These are phyloP conservation scores for Philereme transversata DNA, from an alignment of 2,888 invertebrate species.

Conservation along the genomic window DNA sequence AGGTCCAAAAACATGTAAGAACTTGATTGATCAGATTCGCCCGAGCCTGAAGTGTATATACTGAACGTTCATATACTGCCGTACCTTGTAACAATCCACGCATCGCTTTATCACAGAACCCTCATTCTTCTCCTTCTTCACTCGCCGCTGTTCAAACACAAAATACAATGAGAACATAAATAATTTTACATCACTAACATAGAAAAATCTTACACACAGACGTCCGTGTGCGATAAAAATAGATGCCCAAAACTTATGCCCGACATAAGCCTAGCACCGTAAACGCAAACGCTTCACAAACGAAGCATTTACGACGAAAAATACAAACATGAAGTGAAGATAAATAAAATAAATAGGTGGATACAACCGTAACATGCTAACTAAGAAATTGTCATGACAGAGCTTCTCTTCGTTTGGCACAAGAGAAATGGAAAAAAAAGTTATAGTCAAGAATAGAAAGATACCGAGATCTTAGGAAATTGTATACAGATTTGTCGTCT, in stretches of 20 bases:
- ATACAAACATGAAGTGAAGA: slow-evolving; percentile 40
- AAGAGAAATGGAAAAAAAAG: slow-evolving; percentile 60
- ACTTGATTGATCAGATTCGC: slow-evolving; percentile 14
- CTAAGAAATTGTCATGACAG: slow-evolving; percentile 70
- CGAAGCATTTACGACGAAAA: slow-evolving; percentile 37
- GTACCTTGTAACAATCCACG: slow-evolving; percentile 45
- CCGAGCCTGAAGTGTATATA: slow-evolving; percentile 14
- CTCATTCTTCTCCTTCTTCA: slow-evolving; percentile 51
- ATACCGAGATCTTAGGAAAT: slow-evolving; percentile 79
- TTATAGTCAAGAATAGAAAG: slow-evolving; percentile 53
- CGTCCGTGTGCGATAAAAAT: slow-evolving; percentile 12
- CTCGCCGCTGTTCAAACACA: slow-evolving; percentile 50
- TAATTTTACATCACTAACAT: slow-evolving; percentile 36
- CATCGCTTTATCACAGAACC: slow-evolving; percentile 70
- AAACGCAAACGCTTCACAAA: slow-evolving; percentile 21
- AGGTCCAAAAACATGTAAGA: slow-evolving; percentile 17
- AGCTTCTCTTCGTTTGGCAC: slow-evolving; percentile 71
- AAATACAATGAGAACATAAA: slow-evolving; percentile 42
- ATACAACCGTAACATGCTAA: slow-evolving; percentile 56
- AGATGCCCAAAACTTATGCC: slow-evolving; percentile 27
- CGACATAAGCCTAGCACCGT: slow-evolving; percentile 26
- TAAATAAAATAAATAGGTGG: slow-evolving; percentile 70
- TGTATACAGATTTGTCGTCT: slow-evolving; percentile 66
- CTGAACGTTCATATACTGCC: slow-evolving; percentile 42
- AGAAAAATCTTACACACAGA: slow-evolving; percentile 28